phyloP scores from a whole-genome alignment of 2,888 invertebrate genomes.

The Eurois occulta region DNA sequence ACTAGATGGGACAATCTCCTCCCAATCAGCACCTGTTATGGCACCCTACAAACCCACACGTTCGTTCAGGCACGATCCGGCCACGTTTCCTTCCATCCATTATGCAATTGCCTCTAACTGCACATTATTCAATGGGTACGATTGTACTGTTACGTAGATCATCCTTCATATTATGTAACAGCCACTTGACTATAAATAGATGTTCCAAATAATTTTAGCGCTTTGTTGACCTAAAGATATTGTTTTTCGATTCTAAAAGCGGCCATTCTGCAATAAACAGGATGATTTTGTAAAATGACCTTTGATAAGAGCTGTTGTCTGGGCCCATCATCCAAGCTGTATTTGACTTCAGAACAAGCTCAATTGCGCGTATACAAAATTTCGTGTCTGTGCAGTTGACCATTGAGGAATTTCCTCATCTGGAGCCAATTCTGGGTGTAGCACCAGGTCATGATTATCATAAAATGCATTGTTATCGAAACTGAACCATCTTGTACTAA shows the following conservation, averaged over 20 bases:
- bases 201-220: conserved; percentile 10
- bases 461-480: background rate
- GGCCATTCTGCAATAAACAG: background rate
- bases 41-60: conserved; percentile 35
- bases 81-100: conserved; percentile 46
- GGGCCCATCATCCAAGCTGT: background rate
- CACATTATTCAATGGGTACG: conserved; percentile 46
- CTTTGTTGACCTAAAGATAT: background rate
- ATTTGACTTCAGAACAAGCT: background rate
- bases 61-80: conserved; percentile 6
- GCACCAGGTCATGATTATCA: background rate
- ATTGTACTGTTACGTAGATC: conserved; percentile 30
- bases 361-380: background rate
- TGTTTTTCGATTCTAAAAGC: background rate
- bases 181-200: conserved; percentile 36
- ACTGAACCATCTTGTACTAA: background rate
- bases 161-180: conserved; percentile 46
- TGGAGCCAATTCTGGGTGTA: background rate
- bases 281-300: background rate
- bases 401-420: background rate
- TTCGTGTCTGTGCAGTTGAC: background rate
- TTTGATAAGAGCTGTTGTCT: background rate
- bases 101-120: conserved; percentile 53
- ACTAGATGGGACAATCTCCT: background rate
- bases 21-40: background rate